A percentile compares a stretch with the other conserved stretches of the same genome.
Conservation (phyloP, 2,113 vertebrate species). For the Microcebus ravelobensis region DNA sequence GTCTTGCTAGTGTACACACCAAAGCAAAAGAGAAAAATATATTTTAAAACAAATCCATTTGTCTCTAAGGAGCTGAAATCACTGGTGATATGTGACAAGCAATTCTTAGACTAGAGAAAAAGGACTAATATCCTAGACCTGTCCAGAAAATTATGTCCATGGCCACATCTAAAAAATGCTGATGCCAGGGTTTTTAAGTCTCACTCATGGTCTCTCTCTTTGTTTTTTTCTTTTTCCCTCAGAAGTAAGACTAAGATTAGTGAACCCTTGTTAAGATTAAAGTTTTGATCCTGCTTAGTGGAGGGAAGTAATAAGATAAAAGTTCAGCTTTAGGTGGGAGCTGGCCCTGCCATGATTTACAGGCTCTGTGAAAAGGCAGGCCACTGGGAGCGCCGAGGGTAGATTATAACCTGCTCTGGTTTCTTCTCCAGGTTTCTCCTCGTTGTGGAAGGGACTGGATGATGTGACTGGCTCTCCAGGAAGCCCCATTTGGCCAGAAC, state of each 20-base stretch:
- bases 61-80: neutral
- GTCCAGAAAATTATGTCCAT: neutral
- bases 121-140: neutral
- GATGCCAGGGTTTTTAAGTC: neutral
- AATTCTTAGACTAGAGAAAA: neutral
- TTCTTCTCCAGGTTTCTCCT: conserved; percentile 78
- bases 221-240: neutral
- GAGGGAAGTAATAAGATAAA: conserved; percentile 72
- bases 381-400: conserved; percentile 53
- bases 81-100: neutral
- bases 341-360: conserved; percentile 31
- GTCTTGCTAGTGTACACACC: neutral
- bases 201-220: no score
- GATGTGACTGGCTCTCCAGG: neutral
- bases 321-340: conserved; percentile 59
- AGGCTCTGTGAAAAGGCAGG: neutral
- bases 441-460: conserved; percentile 21
- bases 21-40: conserved; percentile 2
- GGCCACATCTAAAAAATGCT: neutral
- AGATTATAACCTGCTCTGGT: conserved; percentile 74
- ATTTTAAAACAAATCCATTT: neutral
- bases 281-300: conserved; percentile 52
- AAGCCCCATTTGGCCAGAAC: neutral
- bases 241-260: neutral
- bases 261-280: neutral